phyloP scores from a whole-genome alignment of 2,797 vertebrate species.

The Pteropus rufus region DNA sequence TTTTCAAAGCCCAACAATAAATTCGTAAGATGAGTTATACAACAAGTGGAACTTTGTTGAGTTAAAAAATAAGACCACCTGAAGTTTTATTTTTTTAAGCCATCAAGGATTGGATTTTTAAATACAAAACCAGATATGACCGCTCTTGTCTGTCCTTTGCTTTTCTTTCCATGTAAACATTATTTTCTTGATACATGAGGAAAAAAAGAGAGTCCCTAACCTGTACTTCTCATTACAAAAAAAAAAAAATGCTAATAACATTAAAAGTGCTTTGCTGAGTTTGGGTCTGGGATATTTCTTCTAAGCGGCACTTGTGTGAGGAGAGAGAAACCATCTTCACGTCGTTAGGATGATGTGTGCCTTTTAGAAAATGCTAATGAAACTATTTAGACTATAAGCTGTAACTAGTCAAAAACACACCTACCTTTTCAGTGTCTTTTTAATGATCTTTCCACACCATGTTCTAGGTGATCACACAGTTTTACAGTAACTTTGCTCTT shows the following conservation, averaged over 20 bases:
- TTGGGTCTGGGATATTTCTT: conserved; percentile 6
- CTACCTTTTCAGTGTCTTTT: not conserved
- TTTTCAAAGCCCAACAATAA: conserved; percentile 71
- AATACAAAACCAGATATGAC: conserved; percentile 73
- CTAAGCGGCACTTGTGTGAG: not conserved
- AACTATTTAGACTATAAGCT: not conserved
- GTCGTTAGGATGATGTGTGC: not conserved
- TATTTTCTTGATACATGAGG: conserved; percentile 62
- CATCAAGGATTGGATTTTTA: conserved; percentile 60
- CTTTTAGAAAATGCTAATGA: not conserved
- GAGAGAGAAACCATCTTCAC: not conserved
- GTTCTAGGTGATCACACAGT: not conserved
- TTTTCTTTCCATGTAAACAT: conserved; percentile 65
- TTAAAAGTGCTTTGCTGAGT: not conserved
- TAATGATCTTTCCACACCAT: conserved; percentile 1
- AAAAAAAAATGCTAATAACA: not conserved
- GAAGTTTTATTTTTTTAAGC: conserved; percentile 61
- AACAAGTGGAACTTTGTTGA: conserved; percentile 74
- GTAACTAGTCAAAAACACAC: not conserved
- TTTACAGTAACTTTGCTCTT: not conserved
- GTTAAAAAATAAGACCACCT: conserved; percentile 72
- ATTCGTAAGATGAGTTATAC: conserved; percentile 73
- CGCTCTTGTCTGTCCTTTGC: conserved; percentile 55
- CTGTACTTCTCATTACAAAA: conserved; percentile 53
- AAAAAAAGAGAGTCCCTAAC: conserved; percentile 12